Conservation (phyloP, 2,113 vertebrate species). For the Corythoichthys haematopterus region DNA sequence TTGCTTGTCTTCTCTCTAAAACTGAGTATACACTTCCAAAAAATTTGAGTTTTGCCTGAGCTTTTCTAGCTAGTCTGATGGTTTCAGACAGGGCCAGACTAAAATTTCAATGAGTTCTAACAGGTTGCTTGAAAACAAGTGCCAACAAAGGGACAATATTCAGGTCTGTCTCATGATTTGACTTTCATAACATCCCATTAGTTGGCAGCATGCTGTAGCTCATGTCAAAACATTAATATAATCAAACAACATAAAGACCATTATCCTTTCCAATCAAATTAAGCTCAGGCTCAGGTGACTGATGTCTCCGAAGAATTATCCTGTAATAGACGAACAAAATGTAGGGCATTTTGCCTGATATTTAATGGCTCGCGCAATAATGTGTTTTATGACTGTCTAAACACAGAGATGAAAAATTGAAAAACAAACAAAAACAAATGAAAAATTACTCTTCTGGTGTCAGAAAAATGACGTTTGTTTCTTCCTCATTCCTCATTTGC, state of each 20-base stretch:
- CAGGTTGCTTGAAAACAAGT: background rate
- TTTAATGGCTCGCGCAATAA: too few species aligned
- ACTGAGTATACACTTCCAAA: background rate
- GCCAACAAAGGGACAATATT: background rate
- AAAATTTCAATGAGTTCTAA: constrained; percentile 1
- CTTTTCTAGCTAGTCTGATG: background rate
- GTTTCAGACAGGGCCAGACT: background rate
- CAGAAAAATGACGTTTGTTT: too few species aligned
- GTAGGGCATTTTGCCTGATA: too few species aligned
- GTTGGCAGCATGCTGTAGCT: background rate
- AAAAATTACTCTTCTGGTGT: too few species aligned
- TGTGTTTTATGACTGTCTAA: too few species aligned
- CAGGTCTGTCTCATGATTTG: background rate
- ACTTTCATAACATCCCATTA: background rate
- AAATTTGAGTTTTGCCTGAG: background rate
- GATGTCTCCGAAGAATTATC: too few species aligned
- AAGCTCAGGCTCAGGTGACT: too few species aligned
- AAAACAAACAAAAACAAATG: too few species aligned
- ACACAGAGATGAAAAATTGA: too few species aligned
- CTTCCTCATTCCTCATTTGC: too few species aligned
- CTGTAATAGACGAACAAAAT: too few species aligned
- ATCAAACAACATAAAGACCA: background rate
- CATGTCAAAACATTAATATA: background rate
- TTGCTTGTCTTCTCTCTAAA: constrained; percentile 30
- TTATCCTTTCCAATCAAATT: too few species aligned